A percentile compares a stretch with the other conserved stretches of the same genome.
Conservation (phyloP, 1,140 invertebrate genomes). For the Pachypsylla venusta region DNA sequence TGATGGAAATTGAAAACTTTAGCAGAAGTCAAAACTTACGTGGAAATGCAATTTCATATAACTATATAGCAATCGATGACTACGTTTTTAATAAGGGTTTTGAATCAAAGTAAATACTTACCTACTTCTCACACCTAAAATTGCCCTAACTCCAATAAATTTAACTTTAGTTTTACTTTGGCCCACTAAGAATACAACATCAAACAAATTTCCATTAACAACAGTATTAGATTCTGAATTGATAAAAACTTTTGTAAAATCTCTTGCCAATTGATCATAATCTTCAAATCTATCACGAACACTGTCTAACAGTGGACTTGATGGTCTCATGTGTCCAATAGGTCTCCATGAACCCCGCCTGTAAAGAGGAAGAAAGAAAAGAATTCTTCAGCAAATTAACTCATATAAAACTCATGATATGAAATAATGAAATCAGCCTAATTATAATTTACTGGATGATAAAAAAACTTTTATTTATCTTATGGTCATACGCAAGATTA, state of each 20-base stretch:
- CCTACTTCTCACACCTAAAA: constrained; percentile 77
- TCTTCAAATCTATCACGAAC: constrained; percentile 85
- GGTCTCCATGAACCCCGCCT: constrained; percentile 79
- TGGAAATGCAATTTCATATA: no score
- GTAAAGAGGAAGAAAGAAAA: constrained; percentile 16
- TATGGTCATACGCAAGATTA: no score
- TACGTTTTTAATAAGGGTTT: no score
- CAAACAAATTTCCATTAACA: constrained; percentile 64
- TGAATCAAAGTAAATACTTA: constrained; percentile 27
- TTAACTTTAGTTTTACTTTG: constrained; percentile 75
- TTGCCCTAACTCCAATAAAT: constrained; percentile 68
- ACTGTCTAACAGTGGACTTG: constrained; percentile 78
- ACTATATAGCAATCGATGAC: no score
- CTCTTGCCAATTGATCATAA: constrained; percentile 82
- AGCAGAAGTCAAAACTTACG: no score
- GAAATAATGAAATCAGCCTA: no score
- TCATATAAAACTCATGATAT: no score
- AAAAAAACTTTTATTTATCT: no score
- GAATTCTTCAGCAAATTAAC: no score
- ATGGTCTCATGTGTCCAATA: constrained; percentile 87
- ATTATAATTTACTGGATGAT: no score
- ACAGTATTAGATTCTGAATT: constrained; percentile 54
- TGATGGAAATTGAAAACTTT: no score
- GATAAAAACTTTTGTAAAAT: constrained; percentile 79
- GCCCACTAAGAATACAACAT: constrained; percentile 79